Base-by-base conservation (phyloP, 2,113 vertebrate genomes). In the Pseudolaguvia tuberculata region DNA sequence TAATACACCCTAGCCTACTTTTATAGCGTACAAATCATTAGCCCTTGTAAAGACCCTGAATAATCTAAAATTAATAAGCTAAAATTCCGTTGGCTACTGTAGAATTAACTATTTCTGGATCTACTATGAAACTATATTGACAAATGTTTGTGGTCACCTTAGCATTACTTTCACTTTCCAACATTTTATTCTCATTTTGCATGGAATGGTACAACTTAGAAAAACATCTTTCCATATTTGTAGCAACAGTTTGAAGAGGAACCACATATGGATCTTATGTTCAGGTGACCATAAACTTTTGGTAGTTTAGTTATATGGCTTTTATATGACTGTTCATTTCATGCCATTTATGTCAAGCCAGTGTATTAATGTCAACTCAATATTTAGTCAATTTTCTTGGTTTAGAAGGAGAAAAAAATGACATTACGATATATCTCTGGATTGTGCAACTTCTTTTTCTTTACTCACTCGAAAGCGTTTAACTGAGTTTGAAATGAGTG, bases 301-400 rank as follows among this genome's bases (percentile, higher is more conserved):
- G n/a, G n/a, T n/a, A n/a, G n/a, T 35, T 35, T 35, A 35, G 31
- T 35, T 6, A 35, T 35, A 35, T 35, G 31, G 6, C 73, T 50
- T 71, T 73, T 27, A 11, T 47, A 52, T 58, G 50, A 29, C 69
- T 73, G 63, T 70, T 51, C 25, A 67, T 39, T 50, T 57, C 23
- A 21, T 72, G 67, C 66, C 51, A 77, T 48, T 52, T 35, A 27
- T 56, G 51, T 39, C 52, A 72, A 72, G 70, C 18, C 10, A 6
- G 45, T 68, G 58, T 42, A 3, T 58, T 66, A 58, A 20, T 62
- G 27, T 51, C n/a, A 39, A n/a, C 45, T 62, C 53, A 17, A 29
- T 67, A 59, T 58, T 29, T 63, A 63, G 48, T n/a, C n/a, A 39
- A 11, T 23, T 52, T 51, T 73, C 13, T 27, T 52, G 25, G 57